A percentile compares a stretch with the other conserved stretches of the same genome.
phyloP scores from a whole-genome alignment of 2,888 invertebrate species.

The Digitonthophagus gazella region DNA sequence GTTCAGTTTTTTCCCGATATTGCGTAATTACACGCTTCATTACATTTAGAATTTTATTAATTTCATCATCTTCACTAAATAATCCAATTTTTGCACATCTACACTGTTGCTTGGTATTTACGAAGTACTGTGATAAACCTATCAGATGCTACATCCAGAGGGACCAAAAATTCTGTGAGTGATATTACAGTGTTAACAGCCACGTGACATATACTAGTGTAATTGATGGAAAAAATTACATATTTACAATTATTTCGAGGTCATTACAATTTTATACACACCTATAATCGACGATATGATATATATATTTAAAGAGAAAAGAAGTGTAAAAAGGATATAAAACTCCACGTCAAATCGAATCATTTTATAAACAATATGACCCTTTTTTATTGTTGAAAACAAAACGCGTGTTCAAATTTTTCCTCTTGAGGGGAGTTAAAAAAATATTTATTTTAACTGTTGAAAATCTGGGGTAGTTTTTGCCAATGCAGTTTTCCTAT shows the following conservation, averaged over 20 bases:
- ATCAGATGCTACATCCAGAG: neutral
- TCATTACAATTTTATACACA: slow-evolving; percentile 6
- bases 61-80: slow-evolving; percentile 1
- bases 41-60: neutral
- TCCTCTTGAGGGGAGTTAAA: no score
- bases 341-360: neutral
- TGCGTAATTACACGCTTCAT: no score
- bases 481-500: neutral
- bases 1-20: neutral
- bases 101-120: neutral
- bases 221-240: neutral
- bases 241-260: slow-evolving; percentile 17
- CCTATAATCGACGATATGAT: slow-evolving; percentile 13
- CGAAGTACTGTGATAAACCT: neutral
- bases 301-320: neutral
- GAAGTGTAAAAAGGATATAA: neutral
- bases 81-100: slow-evolving; percentile 4
- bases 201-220: slow-evolving; percentile 33
- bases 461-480: neutral
- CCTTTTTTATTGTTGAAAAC: no score
- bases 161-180: slow-evolving; percentile 30
- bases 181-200: slow-evolving; percentile 34
- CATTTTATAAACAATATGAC: no score
- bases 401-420: no score
- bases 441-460: neutral